Conservation (phyloP, 2,113 vertebrate genomes). For the Murina feae region DNA sequence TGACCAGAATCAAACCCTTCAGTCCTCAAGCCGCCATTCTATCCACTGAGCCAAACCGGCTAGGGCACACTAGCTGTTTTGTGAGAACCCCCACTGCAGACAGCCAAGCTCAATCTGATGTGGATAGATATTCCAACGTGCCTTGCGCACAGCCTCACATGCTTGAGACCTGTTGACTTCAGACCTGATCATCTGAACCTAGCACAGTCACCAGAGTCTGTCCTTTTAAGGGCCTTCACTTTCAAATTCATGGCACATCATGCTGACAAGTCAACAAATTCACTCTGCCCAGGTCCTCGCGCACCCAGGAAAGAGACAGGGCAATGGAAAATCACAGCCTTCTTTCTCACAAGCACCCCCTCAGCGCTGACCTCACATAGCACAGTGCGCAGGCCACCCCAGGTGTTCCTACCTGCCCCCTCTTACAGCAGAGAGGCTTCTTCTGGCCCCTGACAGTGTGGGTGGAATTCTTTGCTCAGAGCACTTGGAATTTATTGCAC, state of each 20-base stretch:
- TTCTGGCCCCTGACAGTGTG: neutral
- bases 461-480: slow-evolving; percentile 17
- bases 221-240: neutral
- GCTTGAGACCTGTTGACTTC: neutral
- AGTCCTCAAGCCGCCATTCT: too few species aligned
- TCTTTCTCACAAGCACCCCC: neutral
- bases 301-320: neutral
- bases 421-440: neutral
- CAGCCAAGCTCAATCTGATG: neutral
- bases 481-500: neutral
- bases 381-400: neutral
- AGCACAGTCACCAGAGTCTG: neutral
- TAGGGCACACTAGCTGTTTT: neutral
- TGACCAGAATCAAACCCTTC: too few species aligned
- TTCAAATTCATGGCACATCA: slow-evolving; percentile 42
- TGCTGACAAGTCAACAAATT: slow-evolving; percentile 31
- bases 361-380: neutral
- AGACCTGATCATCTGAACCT: neutral
- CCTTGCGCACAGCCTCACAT: neutral
- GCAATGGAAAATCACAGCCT: neutral
- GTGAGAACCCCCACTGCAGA: neutral
- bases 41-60: too few species aligned
- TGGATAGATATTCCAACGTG: neutral
- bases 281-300: neutral
- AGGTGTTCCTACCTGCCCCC: neutral